phyloP scores from a whole-genome alignment of 2,797 vertebrate species.

The Pelodytes ibericus region DNA sequence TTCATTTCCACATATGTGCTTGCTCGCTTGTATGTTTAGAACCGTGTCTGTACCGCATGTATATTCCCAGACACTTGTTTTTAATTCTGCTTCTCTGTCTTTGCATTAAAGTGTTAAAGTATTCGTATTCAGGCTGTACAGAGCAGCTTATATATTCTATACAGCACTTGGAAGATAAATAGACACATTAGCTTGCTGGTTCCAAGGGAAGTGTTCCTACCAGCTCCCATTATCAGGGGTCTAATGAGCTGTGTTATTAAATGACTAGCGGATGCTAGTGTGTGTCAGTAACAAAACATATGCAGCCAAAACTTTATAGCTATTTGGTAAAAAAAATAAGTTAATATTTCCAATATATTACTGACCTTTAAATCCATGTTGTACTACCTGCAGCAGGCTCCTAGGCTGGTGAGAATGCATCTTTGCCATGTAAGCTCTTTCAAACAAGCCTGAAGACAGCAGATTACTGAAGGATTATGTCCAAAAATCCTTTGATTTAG shows the following conservation, averaged over 20 bases:
- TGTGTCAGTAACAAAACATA: slow-evolving; percentile 18
- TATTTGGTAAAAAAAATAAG: slow-evolving; percentile 41
- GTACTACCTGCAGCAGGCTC: too few relatives aligned
- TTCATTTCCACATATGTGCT: too few relatives aligned
- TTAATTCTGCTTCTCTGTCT: too few relatives aligned
- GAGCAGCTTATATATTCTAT: background rate
- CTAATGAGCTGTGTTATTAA: slow-evolving; percentile 57
- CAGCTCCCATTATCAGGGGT: slow-evolving; percentile 51
- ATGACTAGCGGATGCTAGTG: slow-evolving; percentile 38
- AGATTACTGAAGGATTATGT: too few relatives aligned
- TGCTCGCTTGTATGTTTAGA: too few relatives aligned
- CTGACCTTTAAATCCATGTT: slow-evolving; percentile 8
- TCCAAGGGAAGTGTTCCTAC: slow-evolving; percentile 31
- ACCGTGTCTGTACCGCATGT: too few relatives aligned
- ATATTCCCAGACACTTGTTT: too few relatives aligned
- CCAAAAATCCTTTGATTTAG: too few relatives aligned
- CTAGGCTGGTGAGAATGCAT: background rate
- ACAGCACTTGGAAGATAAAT: slow-evolving; percentile 32
- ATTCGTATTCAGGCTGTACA: slow-evolving; percentile 19
- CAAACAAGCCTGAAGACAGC: too few relatives aligned
- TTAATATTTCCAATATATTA: slow-evolving; percentile 31
- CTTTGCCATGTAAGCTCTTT: background rate
- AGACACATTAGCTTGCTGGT: background rate
- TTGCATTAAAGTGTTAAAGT: too few relatives aligned
- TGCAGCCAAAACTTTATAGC: slow-evolving; percentile 21